Conservation (phyloP, 2,888 invertebrate species). For the Dryococelus australis region DNA sequence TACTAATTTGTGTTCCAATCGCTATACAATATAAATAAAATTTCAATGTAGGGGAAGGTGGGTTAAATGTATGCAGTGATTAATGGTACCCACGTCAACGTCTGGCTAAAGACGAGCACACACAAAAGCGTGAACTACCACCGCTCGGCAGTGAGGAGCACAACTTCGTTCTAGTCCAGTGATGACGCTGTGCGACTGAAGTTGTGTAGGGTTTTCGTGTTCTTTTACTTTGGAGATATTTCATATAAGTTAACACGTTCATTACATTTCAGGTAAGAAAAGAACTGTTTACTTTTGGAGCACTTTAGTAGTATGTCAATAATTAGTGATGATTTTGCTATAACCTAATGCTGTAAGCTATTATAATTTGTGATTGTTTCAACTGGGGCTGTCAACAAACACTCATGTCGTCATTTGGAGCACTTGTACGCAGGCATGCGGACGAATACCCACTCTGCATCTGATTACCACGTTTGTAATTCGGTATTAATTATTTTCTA, state of each 20-base stretch:
- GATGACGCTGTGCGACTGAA: background rate
- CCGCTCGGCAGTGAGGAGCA: too few relatives aligned
- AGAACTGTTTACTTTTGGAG: background rate
- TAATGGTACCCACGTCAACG: too few relatives aligned
- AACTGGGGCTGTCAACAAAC: background rate
- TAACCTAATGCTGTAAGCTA: background rate
- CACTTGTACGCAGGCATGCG: constrained; percentile 7
- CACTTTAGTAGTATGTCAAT: background rate
- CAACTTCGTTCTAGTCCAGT: too few relatives aligned
- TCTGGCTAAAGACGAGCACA: too few relatives aligned
- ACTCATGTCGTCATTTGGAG: background rate
- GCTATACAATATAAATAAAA: too few relatives aligned
- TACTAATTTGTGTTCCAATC: too few relatives aligned
- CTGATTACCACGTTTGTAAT: background rate
- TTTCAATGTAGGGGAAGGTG: too few relatives aligned
- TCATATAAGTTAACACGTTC: background rate
- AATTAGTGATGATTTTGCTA: background rate
- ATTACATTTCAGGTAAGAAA: constrained; percentile 1
- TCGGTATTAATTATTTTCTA: background rate
- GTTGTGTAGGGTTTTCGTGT: background rate
- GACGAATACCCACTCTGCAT: constrained; percentile 9
- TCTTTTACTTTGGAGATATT: background rate
- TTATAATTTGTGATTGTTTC: constrained; percentile 11
- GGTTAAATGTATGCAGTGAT: too few relatives aligned
- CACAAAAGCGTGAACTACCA: too few relatives aligned